These are phyloP conservation scores for Phalacrocorax pelagicus DNA, from an alignment of 2,113 vertebrate species.

Conservation along the genomic window DNA sequence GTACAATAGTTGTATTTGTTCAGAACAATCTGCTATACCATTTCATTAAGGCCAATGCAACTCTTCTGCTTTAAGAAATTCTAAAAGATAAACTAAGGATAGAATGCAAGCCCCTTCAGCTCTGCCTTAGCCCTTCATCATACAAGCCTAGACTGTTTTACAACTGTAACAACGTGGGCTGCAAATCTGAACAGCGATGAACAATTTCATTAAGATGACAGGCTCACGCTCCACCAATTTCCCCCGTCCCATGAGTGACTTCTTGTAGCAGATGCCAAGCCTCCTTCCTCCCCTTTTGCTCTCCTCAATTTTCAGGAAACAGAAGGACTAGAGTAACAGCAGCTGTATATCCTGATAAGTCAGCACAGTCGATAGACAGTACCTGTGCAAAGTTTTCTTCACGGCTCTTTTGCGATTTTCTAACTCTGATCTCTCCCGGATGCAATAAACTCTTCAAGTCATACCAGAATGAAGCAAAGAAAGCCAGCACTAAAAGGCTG, in stretches of 20 bases:
- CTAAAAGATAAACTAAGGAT: not conserved
- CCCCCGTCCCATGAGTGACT: fast-evolving
- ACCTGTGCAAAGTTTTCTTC: not conserved
- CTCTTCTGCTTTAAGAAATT: not conserved
- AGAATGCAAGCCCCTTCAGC: not conserved
- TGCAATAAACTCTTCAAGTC: not conserved
- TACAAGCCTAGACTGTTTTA: not conserved
- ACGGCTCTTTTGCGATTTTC: not conserved
- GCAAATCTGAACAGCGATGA: not conserved
- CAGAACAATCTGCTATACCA: not conserved
- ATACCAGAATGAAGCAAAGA: not conserved
- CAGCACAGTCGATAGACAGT: not conserved
- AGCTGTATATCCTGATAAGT: not conserved
- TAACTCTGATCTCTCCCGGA: not conserved
- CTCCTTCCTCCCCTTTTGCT: not conserved
- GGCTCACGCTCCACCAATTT: not conserved
- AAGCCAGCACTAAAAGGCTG: not conserved
- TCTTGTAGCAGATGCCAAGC: not conserved
- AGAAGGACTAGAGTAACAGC: not conserved
- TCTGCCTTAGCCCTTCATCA: not conserved
- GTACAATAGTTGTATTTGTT: not conserved
- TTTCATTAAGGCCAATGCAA: not conserved
- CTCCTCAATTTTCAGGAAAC: not conserved
- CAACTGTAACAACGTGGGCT: not conserved
- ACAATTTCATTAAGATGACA: not conserved